Evolutionary conservation across 2,888 invertebrate genomes (phyloP), one percentile per base, ranked within the genome.

Genomic region (Leptura quadrifasciata): DNA sequence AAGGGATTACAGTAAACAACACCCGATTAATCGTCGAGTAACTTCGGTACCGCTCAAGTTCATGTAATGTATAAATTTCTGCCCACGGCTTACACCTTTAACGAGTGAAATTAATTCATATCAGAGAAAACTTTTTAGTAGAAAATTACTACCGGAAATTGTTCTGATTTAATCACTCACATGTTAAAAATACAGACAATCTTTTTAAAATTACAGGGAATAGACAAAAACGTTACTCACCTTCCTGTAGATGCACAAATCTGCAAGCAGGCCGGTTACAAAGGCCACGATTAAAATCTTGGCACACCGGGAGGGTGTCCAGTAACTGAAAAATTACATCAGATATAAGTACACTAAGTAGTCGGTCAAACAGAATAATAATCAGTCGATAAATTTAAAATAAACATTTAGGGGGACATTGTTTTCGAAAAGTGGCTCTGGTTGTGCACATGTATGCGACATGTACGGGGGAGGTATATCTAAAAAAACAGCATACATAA

Each of bases 241-340:
- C 97, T 94, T 97, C 96, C 93, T 96, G 94, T 92, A 97, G 95
- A 95, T 97, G 97, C 93, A 97, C 96, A 93, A 97, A 97, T 94
- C 96, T 97, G 96, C 97, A 97, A 94, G 96, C 96, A 92, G 95
- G 94, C 94, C 97, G 95, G 93, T 95, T 95, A 94, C 97, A 97
- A 92, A 96, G 95, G 93, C 97, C 96, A 92, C 95, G 95, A 95
- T 97, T 98, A 98, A 97, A 98, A 98, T 97, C 98, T 96, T 96
- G 97, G 98, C 96, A 98, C 95, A 97, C 97, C 96, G 95, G 98
- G 97, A 97, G 97, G 97, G 96, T 98, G 97, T 97, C 98, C 97
- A 97, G 98, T 96, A 97, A 98, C 98, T 98, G 96, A 89, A 95
- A 95, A 89, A 90, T 88, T 78, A 83, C 76, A 82, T 76, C 77